Percentiles rank a stretch among this genome's conserved stretches.
phyloP scores from a whole-genome alignment of 2,113 vertebrate genomes.

The Sinosuthora webbiana region DNA sequence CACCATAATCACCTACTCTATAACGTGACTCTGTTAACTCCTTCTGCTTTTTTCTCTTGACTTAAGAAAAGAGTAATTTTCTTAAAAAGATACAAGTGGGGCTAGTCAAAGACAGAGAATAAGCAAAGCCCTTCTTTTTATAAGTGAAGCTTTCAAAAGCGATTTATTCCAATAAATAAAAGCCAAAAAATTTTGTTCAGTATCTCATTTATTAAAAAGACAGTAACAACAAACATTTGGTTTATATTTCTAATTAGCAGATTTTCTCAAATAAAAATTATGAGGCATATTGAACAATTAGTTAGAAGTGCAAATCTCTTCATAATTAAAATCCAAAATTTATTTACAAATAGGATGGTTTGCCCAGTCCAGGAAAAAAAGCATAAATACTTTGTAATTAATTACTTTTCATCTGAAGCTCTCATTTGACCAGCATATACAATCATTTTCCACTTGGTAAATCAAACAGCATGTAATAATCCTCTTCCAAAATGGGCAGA shows the following conservation, averaged over 20 bases:
- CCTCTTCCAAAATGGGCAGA: neutral
- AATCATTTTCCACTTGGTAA: neutral
- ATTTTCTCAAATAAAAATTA: conserved; percentile 48
- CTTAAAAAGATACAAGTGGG: neutral
- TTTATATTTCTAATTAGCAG: conserved; percentile 43
- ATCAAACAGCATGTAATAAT: neutral
- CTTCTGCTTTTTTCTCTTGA: neutral
- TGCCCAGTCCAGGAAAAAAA: neutral
- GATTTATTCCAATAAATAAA: neutral
- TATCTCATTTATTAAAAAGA: neutral
- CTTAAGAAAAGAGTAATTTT: neutral
- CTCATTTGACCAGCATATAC: neutral
- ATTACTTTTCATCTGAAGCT: neutral
- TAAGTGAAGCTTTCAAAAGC: neutral
- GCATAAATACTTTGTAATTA: neutral
- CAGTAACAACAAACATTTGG: conserved; percentile 42
- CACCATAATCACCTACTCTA: neutral
- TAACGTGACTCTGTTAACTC: neutral
- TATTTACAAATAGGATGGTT: neutral
- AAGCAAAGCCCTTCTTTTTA: neutral
- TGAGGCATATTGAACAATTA: conserved; percentile 38
- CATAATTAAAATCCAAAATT: neutral
- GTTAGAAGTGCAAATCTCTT: neutral
- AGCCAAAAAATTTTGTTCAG: neutral
- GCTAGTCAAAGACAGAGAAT: neutral